phyloP scores from a whole-genome alignment of 2,888 invertebrate genomes.

The Pseudolycoriella hygida region DNA sequence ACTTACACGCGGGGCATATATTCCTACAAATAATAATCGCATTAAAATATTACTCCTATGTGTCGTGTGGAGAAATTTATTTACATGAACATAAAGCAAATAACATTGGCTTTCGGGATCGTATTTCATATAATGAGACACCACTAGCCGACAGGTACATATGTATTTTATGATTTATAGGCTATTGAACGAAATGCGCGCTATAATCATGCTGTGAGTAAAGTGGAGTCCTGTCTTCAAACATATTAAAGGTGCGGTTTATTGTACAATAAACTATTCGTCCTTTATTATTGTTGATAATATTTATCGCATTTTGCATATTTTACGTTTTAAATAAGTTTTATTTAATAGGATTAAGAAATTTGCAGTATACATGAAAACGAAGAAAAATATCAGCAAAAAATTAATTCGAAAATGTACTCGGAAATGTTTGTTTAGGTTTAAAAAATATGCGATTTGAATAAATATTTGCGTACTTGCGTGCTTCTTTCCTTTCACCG shows the following conservation, averaged over 20 bases:
- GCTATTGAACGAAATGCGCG: conserved; percentile 4
- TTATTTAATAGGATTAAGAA: too few species aligned
- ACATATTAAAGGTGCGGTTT: conserved; percentile 7
- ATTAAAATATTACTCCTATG: not conserved
- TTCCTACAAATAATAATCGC: not conserved
- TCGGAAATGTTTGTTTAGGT: too few species aligned
- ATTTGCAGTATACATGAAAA: too few species aligned
- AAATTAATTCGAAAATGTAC: too few species aligned
- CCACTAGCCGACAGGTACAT: conserved; percentile 6
- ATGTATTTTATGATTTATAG: conserved; percentile 7
- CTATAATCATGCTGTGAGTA: conserved; percentile 7
- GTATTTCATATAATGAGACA: conserved; percentile 7
- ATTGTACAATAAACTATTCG: conserved; percentile 6
- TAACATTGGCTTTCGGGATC: conserved; percentile 4
- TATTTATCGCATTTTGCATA: not conserved
- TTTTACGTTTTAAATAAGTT: too few species aligned
- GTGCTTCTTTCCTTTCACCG: too few species aligned
- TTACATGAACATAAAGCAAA: not conserved
- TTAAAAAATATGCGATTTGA: too few species aligned
- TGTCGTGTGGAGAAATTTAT: not conserved
- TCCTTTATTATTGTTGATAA: conserved; percentile 2
- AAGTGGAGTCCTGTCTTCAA: conserved; percentile 7
- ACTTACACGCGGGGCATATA: too few species aligned
- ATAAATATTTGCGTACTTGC: too few species aligned
- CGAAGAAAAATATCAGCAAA: too few species aligned